A percentile compares a stretch with the other conserved stretches of the same genome.
phyloP scores from a whole-genome alignment of 2,888 invertebrate genomes.

The Trachelus troglodyta region DNA sequence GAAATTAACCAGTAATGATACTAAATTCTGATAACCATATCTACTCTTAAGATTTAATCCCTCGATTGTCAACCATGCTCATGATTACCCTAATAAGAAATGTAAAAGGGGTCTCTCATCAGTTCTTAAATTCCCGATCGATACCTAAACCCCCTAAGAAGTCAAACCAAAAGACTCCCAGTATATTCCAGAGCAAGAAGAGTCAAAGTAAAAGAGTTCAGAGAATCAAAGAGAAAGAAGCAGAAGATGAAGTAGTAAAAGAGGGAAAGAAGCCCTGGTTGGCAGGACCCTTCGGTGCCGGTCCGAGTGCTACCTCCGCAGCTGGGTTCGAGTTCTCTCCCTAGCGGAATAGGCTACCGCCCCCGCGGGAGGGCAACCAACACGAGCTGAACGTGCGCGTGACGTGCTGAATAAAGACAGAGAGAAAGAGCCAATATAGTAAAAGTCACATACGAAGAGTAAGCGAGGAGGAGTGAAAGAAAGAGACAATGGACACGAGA shows the following conservation, averaged over 20 bases:
- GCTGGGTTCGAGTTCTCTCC: slow-evolving; percentile 40
- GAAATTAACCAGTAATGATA: too few relatives aligned
- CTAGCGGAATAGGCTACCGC: slow-evolving; percentile 49
- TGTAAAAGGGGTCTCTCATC: background rate
- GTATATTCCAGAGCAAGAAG: slow-evolving; percentile 13
- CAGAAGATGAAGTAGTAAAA: background rate
- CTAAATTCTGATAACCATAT: too few relatives aligned
- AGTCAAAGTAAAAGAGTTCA: background rate
- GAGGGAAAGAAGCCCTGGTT: background rate
- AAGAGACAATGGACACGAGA: slow-evolving; percentile 10
- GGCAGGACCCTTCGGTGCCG: slow-evolving; percentile 2
- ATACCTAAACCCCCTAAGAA: background rate
- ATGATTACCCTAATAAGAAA: background rate
- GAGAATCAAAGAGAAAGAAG: background rate
- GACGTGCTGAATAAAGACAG: slow-evolving; percentile 12
- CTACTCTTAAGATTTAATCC: background rate
- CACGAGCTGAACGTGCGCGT: slow-evolving; percentile 7
- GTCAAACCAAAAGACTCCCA: background rate
- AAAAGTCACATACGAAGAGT: background rate
- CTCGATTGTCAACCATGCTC: background rate
- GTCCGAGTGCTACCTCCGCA: slow-evolving; percentile 31
- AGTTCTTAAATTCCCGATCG: background rate
- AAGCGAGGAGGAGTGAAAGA: slow-evolving; percentile 8
- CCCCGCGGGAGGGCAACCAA: slow-evolving; percentile 50
- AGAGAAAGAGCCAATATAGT: background rate